Conservation (phyloP, 2,113 vertebrate species). For the Cynoglossus semilaevis region DNA sequence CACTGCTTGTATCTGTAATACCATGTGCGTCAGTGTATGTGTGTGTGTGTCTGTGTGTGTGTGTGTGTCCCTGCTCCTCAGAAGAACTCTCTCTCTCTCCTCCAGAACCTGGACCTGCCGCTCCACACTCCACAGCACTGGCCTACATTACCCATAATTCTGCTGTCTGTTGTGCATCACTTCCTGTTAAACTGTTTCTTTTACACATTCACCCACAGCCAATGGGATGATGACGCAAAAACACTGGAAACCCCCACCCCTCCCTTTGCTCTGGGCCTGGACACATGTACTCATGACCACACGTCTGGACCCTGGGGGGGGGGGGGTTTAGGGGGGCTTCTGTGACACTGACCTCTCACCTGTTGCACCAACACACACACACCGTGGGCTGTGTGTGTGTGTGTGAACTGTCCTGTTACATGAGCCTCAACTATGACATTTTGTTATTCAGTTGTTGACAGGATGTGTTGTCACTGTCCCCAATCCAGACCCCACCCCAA, state of each 20-base stretch:
- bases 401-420: constrained; percentile 32
- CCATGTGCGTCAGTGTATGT: too few species aligned
- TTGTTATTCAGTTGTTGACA: constrained; percentile 59
- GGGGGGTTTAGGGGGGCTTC: too few species aligned
- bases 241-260: constrained; percentile 60
- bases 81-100: too few species aligned
- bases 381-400: constrained; percentile 5
- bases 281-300: constrained; percentile 23
- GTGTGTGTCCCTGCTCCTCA: too few species aligned
- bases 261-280: constrained; percentile 18
- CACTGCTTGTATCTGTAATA: constrained; percentile 6
- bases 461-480: constrained; percentile 62
- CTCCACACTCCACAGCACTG: constrained; percentile 17
- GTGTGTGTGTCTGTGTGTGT: constrained; percentile 6
- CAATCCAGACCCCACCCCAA: constrained; percentile 22
- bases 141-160: constrained; percentile 68
- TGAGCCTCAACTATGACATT: constrained; percentile 23
- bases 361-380: constrained; percentile 37
- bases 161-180: constrained; percentile 54
- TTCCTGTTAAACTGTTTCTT: constrained; percentile 65
- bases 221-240: constrained; percentile 49
- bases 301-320: constrained; percentile 14
- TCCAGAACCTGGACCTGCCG: constrained; percentile 17
- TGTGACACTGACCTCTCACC: constrained; percentile 24
- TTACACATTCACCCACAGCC: constrained; percentile 57